Conservation (phyloP, 1,140 invertebrate genomes). For the Eubasilissa regina region DNA sequence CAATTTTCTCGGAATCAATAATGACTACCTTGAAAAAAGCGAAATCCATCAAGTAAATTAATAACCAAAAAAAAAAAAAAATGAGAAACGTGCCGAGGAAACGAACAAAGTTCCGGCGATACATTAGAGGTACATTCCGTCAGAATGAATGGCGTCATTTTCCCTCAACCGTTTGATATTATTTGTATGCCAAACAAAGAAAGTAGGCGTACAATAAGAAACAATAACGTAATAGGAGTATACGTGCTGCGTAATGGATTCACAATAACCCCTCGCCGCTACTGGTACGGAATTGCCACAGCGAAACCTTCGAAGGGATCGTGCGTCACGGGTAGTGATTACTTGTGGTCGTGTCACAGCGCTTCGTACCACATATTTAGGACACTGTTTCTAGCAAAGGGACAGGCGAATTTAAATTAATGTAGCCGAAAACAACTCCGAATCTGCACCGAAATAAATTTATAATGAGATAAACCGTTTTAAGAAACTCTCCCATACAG, state of each 20-base stretch:
- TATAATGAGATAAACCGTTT: too few relatives aligned
- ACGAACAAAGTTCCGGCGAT: background rate
- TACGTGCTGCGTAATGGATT: slow-evolving; percentile 16
- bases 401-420: too few relatives aligned
- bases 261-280: slow-evolving; percentile 32
- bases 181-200: slow-evolving; percentile 26
- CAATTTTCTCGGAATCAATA: background rate
- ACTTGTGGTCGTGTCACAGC: background rate
- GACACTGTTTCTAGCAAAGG: too few relatives aligned
- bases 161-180: slow-evolving; percentile 17
- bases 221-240: slow-evolving; percentile 1
- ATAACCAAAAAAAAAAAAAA: slow-evolving; percentile 9
- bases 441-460: too few relatives aligned
- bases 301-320: slow-evolving; percentile 10
- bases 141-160: slow-evolving; percentile 12
- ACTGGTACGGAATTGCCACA: slow-evolving; percentile 19
- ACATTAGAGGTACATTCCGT: slow-evolving; percentile 16
- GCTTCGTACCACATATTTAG: background rate
- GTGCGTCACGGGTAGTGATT: slow-evolving; percentile 22
- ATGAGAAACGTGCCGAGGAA: background rate
- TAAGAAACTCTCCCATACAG: too few relatives aligned
- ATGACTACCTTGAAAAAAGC: background rate
- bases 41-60: slow-evolving; percentile 7
- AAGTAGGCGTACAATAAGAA: slow-evolving; percentile 22
- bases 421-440: too few relatives aligned